Evolutionary conservation across 2,888 invertebrate genomes (phyloP), one percentile per base, ranked within the genome.

Genomic region (Napeogenes inachia): DNA sequence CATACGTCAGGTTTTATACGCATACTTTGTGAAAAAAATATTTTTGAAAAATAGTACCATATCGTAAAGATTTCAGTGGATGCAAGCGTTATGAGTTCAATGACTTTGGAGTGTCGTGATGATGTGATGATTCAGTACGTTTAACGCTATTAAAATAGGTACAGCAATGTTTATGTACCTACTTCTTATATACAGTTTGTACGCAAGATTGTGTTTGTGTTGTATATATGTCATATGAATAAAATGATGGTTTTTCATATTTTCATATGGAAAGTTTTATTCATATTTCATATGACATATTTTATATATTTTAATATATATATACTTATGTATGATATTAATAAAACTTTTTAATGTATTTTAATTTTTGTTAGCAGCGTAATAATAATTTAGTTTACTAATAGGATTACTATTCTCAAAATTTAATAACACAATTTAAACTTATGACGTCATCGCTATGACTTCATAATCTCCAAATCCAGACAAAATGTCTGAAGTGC

Each of bases 41-140:
- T 30, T 30, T 8, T 50, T 50, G 4, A 47, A 21, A 30, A 5
- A 50, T 30, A 30, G 21, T 30, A 50, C 8, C 8, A 8, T 50
- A 47, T 50, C 12, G 50, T 46, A 58, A 50, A 21, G 38, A 33
- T 61, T 45, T 62, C 13, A 35, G 58, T 55, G 54, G 54, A 56
- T 45, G 42, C 57, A 4, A 33, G 68, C 62, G 63, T 68, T 68
- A 61, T 62, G 68, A 63, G 69, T 69, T 69, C 69, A 69, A 69
- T 66, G 69, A 68, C 69, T 63, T 59, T 62, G 46, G 60, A 68
- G 64, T 62, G 66, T 64, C 60, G 64, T 58, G 67, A 67, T 63
- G 66, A 63, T 47, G 66, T 54, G 66, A 63, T 66, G 65, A 63
- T 53, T 63, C 63, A 53, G 45, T 54, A 56, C 30, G 54, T 65